Base-by-base conservation (phyloP, 2,797 vertebrate genomes). In the Periparus ater region DNA sequence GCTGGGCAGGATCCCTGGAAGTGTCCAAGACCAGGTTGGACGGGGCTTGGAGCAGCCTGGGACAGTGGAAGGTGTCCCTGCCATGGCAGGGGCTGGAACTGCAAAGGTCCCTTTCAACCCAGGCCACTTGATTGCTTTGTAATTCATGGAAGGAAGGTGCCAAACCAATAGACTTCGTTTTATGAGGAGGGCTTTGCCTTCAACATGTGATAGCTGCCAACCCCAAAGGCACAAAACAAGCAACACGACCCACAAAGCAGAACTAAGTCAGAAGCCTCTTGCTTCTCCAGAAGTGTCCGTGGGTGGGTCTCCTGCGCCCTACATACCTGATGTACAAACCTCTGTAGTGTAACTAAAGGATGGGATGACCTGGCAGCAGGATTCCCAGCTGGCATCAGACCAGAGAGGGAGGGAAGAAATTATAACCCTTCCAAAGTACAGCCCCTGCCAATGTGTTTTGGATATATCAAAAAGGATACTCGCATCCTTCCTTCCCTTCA, bases 11-110 rank as follows among this genome's bases (percentile, higher is more conserved):
- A 61, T 40, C 55, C 20, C 63, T 70, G 34, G 45, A 0, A 58
- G 13, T 72, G 51, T 0, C 60, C 51, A 29, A 65, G 44, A 27
- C 13, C 58, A 51, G 51, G n/a, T 0, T 58, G 58, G 51, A 44
- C 0, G 0, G 16, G 27, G 19, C 19, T 47, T 6, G 44, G 22
- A 50, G 23, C 66, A 57, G 0, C 22, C 8, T 72, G 44, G 51
- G 8, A 4, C 0, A 5, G 44, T 25, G 36, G 66, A 2, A 65
- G 15, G 18, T 26, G 84, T 42, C 40, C 47, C 63, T 62, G 55
- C 29, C 47, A 32, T 7, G 15, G 53, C 38, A 27, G 17, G 18
- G 27, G 4, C 1, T 14, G 62, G 48, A 1, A 44, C 10, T 32
- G 20, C 40, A 42, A 32, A 75, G 22, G 27, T n/a, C 13, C 9